A percentile compares a stretch with the other conserved stretches of the same genome.
Conservation (phyloP, 1,140 invertebrate genomes). For the Agrypnia vestita region DNA sequence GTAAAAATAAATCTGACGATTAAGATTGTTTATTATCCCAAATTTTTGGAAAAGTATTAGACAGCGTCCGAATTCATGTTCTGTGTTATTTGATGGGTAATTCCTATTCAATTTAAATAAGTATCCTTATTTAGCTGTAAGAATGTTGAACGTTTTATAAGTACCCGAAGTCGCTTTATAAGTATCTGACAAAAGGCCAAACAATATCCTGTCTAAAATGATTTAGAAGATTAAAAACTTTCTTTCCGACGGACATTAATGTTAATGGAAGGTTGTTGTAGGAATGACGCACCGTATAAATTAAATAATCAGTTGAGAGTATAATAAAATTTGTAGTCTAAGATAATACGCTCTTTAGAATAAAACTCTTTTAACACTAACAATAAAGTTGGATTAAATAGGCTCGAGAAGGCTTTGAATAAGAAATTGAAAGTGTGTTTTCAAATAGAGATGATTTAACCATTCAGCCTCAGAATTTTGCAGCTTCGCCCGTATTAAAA, state of each 20-base stretch:
- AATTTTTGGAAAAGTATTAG: no score
- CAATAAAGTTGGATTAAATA: conserved; percentile 27
- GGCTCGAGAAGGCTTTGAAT: conserved; percentile 1
- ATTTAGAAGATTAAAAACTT: conserved; percentile 43
- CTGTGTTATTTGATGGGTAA: conserved; percentile 20
- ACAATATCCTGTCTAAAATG: conserved; percentile 39
- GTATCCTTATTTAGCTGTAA: conserved; percentile 14
- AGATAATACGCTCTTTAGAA: conserved; percentile 17
- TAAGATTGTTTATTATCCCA: no score
- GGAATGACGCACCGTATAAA: conserved; percentile 35
- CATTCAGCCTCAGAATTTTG: no score
- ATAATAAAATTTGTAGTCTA: conserved; percentile 31
- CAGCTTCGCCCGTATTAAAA: no score
- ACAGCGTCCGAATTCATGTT: conserved; percentile 15
- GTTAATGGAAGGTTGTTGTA: conserved; percentile 37
- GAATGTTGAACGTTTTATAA: conserved; percentile 27
- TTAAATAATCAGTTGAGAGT: conserved; percentile 34
- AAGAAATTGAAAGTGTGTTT: not conserved
- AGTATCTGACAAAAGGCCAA: conserved; percentile 40
- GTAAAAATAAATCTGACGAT: no score
- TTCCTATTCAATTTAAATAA: conserved; percentile 33
- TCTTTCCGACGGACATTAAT: conserved; percentile 29
- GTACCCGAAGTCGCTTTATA: conserved; percentile 21
- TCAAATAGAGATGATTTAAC: no score
- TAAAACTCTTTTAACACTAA: conserved; percentile 19